phyloP scores from a whole-genome alignment of 2,113 vertebrate genomes.

The Chaetorhynchus papuensis region DNA sequence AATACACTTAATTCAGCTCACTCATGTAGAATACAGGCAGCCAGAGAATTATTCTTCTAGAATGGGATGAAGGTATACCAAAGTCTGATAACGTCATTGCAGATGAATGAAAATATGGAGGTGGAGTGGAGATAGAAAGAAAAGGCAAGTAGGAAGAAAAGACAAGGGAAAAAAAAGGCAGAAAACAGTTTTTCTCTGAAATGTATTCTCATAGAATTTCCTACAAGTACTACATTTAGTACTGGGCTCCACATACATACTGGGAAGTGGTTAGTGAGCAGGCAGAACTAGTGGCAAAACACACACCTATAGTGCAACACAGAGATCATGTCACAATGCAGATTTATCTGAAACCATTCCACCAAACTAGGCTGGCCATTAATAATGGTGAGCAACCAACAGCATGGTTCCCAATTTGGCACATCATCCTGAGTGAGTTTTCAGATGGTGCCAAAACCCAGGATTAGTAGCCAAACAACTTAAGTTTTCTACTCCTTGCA shows the following conservation, averaged over 20 bases:
- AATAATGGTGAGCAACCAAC: neutral
- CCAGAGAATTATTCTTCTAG: neutral
- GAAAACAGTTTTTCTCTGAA: neutral
- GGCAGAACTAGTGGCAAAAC: neutral
- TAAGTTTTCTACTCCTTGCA: neutral
- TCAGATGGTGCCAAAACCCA: neutral
- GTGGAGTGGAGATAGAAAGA: neutral
- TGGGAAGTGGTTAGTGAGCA: neutral
- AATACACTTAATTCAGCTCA: neutral
- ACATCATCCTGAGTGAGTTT: neutral
- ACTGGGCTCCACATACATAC: neutral
- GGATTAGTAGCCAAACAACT: neutral
- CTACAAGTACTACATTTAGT: neutral
- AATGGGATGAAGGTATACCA: neutral
- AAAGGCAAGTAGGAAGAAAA: neutral
- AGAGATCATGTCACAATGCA: neutral
- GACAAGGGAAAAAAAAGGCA: neutral
- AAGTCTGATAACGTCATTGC: neutral
- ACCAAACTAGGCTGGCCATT: rapidly evolving
- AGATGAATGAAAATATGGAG: neutral
- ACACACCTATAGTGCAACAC: neutral
- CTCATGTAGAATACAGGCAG: neutral
- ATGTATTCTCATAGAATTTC: neutral
- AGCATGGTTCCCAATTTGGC: neutral
- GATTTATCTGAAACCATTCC: neutral